Percentiles rank a stretch among this genome's conserved stretches.
phyloP scores from a whole-genome alignment of 30 jellyfish, hydroid and myxozoan species.

The Aurelia coerulea region DNA sequence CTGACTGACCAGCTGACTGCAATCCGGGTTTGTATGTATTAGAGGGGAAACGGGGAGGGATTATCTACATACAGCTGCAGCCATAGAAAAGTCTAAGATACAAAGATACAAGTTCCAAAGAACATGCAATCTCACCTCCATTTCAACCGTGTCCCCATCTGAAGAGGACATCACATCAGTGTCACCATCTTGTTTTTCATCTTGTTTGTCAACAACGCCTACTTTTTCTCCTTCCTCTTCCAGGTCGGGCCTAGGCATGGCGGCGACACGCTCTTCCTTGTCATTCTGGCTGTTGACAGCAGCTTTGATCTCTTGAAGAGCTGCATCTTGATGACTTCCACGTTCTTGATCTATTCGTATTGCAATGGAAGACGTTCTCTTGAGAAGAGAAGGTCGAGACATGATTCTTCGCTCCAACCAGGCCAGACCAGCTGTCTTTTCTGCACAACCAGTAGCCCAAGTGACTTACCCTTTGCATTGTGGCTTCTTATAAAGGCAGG shows the following conservation, averaged over 20 bases:
- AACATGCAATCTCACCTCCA: not conserved
- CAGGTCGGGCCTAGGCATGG: not conserved
- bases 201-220: not conserved
- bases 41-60: too few relatives aligned
- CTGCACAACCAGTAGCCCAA: too few relatives aligned
- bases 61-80: too few relatives aligned
- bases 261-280: not conserved
- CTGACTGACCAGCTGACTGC: too few relatives aligned
- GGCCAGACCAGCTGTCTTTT: not conserved
- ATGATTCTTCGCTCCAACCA: not conserved
- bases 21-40: too few relatives aligned
- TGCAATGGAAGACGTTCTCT: conserved; percentile 14
- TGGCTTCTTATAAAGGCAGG: too few relatives aligned
- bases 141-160: not conserved
- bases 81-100: too few relatives aligned
- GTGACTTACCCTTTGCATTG: too few relatives aligned
- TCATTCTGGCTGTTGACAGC: not conserved
- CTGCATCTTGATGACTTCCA: not conserved
- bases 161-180: not conserved
- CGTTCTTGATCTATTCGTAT: not conserved
- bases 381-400: conserved; percentile 12
- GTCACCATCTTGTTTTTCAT: not conserved
- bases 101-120: too few relatives aligned
- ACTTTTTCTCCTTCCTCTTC: too few relatives aligned
- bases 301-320: not conserved